These are phyloP conservation scores for Mugil cephalus DNA, from an alignment of 2,113 vertebrate genomes.

Conservation along the genomic window DNA sequence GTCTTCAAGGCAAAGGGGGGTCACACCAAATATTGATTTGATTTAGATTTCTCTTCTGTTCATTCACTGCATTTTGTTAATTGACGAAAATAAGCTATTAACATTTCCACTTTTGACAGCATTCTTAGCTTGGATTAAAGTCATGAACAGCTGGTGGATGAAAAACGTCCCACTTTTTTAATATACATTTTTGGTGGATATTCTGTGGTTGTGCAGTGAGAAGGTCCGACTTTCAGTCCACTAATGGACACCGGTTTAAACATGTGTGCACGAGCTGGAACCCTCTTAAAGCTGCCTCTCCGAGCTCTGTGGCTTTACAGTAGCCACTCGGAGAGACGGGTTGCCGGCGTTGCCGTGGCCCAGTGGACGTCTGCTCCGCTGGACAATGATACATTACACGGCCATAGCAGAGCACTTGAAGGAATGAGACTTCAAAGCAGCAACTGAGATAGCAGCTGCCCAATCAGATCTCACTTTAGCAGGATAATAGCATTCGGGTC, in stretches of 20 bases:
- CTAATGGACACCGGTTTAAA: slow-evolving; percentile 10
- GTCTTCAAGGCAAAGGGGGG: no score
- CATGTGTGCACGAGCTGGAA: not conserved
- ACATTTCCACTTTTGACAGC: no score
- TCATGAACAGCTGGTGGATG: not conserved
- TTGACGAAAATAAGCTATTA: no score
- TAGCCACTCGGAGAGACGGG: slow-evolving; percentile 13
- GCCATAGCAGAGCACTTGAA: slow-evolving; percentile 52
- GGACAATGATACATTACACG: slow-evolving; percentile 39
- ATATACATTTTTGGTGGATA: not conserved
- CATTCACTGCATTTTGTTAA: no score
- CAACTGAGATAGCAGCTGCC: slow-evolving; percentile 67
- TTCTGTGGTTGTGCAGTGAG: not conserved
- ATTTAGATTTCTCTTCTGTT: no score
- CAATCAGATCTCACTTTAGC: slow-evolving; percentile 71
- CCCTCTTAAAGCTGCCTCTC: not conserved
- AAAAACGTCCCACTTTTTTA: not conserved
- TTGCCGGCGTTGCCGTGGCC: slow-evolving; percentile 15
- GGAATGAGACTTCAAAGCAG: slow-evolving; percentile 67
- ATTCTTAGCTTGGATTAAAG: not conserved
- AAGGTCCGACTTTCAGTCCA: not conserved
- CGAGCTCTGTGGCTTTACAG: not conserved
- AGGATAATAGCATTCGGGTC: slow-evolving; percentile 69
- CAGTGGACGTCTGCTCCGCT: slow-evolving; percentile 20
- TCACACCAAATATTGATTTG: no score